Conservation (phyloP, 2,113 vertebrate species). For the Caranx melampygus region DNA sequence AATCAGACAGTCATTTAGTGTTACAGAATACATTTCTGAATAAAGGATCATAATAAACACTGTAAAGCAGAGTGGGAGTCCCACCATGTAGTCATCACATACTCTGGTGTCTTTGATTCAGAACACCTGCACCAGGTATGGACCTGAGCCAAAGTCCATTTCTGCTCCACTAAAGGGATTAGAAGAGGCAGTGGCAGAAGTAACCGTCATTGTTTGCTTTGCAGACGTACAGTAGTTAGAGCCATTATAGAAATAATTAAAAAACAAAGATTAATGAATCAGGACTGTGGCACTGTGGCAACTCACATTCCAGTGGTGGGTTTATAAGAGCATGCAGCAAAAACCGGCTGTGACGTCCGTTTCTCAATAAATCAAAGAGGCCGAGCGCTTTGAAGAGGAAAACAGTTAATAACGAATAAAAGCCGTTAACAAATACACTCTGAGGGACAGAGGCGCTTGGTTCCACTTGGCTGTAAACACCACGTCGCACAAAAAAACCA, state of each 20-base stretch:
- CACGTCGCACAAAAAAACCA: conserved; percentile 22
- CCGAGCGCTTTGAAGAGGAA: background rate
- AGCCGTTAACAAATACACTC: background rate
- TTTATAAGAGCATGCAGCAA: conserved; percentile 51
- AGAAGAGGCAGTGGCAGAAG: conserved; percentile 20
- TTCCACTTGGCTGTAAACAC: conserved; percentile 9
- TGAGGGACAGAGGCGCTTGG: background rate
- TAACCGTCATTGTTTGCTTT: background rate
- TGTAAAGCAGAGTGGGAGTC: too few relatives aligned
- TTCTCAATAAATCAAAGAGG: background rate
- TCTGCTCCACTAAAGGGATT: background rate
- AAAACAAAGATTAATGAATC: conserved; percentile 57
- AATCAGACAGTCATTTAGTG: too few relatives aligned
- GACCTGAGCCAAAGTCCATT: background rate
- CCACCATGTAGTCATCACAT: too few relatives aligned
- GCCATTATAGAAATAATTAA: conserved; percentile 27
- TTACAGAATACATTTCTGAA: too few relatives aligned
- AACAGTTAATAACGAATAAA: background rate
- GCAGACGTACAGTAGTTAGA: conserved; percentile 39
- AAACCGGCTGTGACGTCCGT: background rate
- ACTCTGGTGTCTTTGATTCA: too few relatives aligned
- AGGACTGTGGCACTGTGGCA: conserved; percentile 6
- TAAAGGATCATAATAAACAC: too few relatives aligned
- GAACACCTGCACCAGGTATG: background rate
- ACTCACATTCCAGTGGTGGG: background rate